phyloP scores from a whole-genome alignment of 2,888 invertebrate species.

The Temnothorax ravouxi region DNA sequence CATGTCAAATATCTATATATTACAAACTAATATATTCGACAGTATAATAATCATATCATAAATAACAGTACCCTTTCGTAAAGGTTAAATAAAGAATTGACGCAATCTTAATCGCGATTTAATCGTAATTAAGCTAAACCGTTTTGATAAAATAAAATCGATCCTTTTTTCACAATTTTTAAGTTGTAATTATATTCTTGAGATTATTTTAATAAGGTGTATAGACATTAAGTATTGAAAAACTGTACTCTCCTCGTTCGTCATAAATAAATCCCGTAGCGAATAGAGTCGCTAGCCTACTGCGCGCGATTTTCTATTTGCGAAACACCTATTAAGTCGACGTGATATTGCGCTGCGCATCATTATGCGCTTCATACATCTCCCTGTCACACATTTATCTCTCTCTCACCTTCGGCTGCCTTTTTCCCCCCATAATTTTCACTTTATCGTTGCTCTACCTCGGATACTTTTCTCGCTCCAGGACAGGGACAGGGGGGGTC shows the following conservation, averaged over 20 bases:
- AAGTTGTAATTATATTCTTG: neutral
- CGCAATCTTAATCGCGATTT: neutral
- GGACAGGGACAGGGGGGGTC: neutral
- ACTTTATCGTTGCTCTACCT: conserved; percentile 59
- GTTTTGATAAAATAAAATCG: neutral
- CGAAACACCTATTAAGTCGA: conserved; percentile 75
- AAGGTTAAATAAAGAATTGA: conserved; percentile 26
- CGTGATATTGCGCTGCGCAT: conserved; percentile 78
- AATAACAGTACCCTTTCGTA: neutral
- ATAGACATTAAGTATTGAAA: neutral
- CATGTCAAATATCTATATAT: conserved; percentile 34
- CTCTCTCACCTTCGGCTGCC: conserved; percentile 60
- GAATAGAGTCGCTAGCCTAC: conserved; percentile 36
- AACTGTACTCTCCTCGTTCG: neutral
- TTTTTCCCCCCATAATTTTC: conserved; percentile 64
- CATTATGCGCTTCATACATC: conserved; percentile 83
- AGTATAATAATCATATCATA: conserved; percentile 7
- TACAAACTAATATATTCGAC: conserved; percentile 32
- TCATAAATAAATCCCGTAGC: conserved; percentile 21
- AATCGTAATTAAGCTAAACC: neutral
- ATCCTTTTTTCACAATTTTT: neutral
- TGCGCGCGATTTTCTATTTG: conserved; percentile 54
- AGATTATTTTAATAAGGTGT: neutral
- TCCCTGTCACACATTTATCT: conserved; percentile 64
- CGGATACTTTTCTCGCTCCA: conserved; percentile 46